Conservation (phyloP, 2,113 vertebrate genomes). For the Brienomyrus brachyistius region DNA sequence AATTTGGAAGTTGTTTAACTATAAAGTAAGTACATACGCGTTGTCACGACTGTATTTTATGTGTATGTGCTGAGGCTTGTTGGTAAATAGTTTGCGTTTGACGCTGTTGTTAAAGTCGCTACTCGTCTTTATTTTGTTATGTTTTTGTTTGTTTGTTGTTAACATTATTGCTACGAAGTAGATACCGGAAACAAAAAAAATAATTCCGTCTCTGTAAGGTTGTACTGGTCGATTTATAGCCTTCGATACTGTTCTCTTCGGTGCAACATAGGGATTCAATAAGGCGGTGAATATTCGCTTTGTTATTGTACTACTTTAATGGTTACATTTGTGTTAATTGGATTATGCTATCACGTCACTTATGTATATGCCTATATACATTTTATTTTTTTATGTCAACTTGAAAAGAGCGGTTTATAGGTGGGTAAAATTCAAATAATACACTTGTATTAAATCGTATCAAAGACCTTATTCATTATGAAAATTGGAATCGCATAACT, state of each 20-base stretch:
- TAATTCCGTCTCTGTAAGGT: neutral
- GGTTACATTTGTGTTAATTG: neutral
- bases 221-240: neutral
- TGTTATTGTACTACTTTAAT: neutral
- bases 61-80: neutral
- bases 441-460: neutral
- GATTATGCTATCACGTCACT: neutral
- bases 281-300: neutral
- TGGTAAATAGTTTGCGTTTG: neutral
- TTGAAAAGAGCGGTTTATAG: neutral
- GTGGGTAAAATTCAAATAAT: neutral
- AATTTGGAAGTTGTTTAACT: neutral
- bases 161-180: neutral
- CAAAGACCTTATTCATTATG: neutral
- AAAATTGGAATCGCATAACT: neutral
- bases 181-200: neutral
- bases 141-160: neutral
- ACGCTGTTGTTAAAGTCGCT: neutral
- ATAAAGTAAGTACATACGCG: neutral
- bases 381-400: neutral
- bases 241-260: neutral
- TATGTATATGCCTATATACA: neutral
- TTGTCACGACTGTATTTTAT: neutral
- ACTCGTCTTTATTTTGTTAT: neutral
- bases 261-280: neutral